Evolutionary conservation across 1,140 invertebrate species (phyloP), one percentile per base, ranked within the genome.

Genomic region (Sminthurinus signatus): DNA sequence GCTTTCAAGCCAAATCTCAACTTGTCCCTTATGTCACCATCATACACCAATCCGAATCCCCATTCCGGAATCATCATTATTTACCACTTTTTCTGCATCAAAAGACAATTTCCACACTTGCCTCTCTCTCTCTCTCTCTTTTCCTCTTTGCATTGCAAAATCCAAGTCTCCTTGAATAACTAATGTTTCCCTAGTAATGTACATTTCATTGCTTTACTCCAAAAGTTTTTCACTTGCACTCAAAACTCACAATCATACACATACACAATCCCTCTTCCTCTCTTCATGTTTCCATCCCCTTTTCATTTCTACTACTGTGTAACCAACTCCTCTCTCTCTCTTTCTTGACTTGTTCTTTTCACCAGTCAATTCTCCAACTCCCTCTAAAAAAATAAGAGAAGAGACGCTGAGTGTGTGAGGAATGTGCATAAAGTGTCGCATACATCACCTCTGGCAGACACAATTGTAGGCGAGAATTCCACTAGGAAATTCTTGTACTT

Each of bases 1-100:
- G 32, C 32, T 36, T 36, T 36, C 32, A 36, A 36, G 32, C 32
- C 17, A 5, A 48, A 48, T 10, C n/a, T n/a, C 44, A n/a, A n/a
- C 23, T 32, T 43, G 29, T 32, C 59, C 68, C 64, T 56, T 52
- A 70, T 67, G 64, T 67, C 64, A 66, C 68, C 60, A n/a, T n/a
- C n/a, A n/a, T n/a, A n/a, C n/a, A n/a, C n/a, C n/a, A n/a, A n/a
- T n/a, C n/a, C 52, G 57, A 29, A 64, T 60, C 59, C 28, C 46
- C 59, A 23, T 56, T 60, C 50, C 43, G 58, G 21, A 55, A 52
- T 68, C 66, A 68, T 71, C 69, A 71, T 71, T 66, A 71, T 71
- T 71, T 71, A 63, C 69, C 69, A 71, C 69, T 71, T 71, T 71
- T 65, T 71, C 66, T 65, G 60, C 64, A 71, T 71, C 61, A 71